Evolutionary conservation across 1,140 invertebrate genomes (phyloP).

Genomic region (Paramacrobiotus metropolitanus): DNA sequence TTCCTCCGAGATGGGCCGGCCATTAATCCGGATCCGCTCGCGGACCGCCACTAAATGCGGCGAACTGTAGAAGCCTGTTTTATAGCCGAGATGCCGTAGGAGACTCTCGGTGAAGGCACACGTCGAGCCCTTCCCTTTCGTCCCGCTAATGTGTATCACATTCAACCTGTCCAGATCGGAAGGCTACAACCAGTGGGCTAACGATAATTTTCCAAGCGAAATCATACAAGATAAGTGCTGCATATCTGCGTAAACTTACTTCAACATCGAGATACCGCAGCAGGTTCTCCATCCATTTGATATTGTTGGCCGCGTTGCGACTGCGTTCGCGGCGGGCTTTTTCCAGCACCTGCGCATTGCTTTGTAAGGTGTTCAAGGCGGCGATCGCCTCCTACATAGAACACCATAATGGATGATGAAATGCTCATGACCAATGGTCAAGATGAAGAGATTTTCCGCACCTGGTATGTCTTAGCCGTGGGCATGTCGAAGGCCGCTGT

Average conservation of each 20-base stretch:
- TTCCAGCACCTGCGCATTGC: slow-evolving; percentile 34
- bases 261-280: slow-evolving; percentile 36
- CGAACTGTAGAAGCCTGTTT: slow-evolving; percentile 73
- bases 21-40: slow-evolving; percentile 78
- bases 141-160: slow-evolving; percentile 79
- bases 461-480: too few species aligned
- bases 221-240: not conserved
- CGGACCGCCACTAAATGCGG: slow-evolving; percentile 73
- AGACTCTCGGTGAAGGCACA: slow-evolving; percentile 79
- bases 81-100: slow-evolving; percentile 51
- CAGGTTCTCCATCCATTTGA: slow-evolving; percentile 25
- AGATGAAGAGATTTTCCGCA: too few species aligned
- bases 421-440: too few species aligned
- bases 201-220: not conserved
- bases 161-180: slow-evolving; percentile 33
- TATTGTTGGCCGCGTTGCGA: slow-evolving; percentile 20
- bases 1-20: slow-evolving; percentile 41
- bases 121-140: slow-evolving; percentile 77
- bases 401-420: too few species aligned
- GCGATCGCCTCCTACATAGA: slow-evolving; percentile 34
- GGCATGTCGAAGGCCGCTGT: not conserved
- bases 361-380: slow-evolving; percentile 40
- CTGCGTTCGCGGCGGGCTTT: slow-evolving; percentile 25
- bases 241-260: slow-evolving; percentile 11
- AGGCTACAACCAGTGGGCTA: slow-evolving; percentile 24